Conservation (phyloP, 2,113 vertebrate species). For the Hemicordylus capensis region DNA sequence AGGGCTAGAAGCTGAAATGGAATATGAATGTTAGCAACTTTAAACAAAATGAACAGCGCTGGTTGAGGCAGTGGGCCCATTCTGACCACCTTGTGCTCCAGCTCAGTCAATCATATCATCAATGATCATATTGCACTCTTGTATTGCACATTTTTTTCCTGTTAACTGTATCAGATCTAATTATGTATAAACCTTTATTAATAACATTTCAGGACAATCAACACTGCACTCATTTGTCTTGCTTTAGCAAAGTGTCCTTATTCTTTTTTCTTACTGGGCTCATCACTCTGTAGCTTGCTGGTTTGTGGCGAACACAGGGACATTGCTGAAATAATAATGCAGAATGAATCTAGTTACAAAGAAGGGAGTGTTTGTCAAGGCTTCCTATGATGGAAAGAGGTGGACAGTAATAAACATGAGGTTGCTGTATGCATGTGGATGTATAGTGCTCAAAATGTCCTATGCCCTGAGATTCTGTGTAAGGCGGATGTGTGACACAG, state of each 20-base stretch:
- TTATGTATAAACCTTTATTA: not conserved
- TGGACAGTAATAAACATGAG: not conserved
- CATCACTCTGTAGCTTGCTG: constrained; percentile 25
- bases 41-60: not conserved
- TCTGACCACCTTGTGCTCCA: not conserved
- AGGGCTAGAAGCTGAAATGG: not conserved
- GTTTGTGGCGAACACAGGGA: not conserved
- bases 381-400: not conserved
- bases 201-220: not conserved
- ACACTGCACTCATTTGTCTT: not conserved
- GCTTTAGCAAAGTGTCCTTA: not conserved
- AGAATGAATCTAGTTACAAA: not conserved
- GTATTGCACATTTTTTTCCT: not conserved
- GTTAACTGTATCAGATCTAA: not conserved
- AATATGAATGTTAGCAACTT: not conserved
- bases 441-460: not conserved
- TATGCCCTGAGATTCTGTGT: not conserved
- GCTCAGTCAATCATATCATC: not conserved
- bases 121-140: not conserved
- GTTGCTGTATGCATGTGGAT: not conserved
- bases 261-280: not conserved
- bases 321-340: not conserved
- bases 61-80: not conserved
- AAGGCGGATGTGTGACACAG: not conserved
- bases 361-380: not conserved